Evolutionary conservation across 1,140 invertebrate genomes (phyloP).

Genomic region (Copidosoma floridanum): DNA sequence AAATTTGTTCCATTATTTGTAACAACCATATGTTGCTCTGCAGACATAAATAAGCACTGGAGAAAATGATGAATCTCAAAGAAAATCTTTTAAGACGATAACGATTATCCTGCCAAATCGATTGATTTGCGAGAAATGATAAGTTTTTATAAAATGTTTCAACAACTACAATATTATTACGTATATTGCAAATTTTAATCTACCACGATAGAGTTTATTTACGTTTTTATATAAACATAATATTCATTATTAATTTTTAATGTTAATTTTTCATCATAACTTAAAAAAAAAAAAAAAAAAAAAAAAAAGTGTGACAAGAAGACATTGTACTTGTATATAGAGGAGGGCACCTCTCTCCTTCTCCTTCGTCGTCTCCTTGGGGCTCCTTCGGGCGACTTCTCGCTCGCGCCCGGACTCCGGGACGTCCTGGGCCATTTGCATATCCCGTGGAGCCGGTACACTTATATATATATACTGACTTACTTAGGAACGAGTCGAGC

Average conservation of each 20-base stretch:
- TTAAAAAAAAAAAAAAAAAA: not conserved
- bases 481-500: too few relatives aligned
- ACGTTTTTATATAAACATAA: not conserved
- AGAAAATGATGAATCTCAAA: not conserved
- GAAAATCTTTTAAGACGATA: conserved; percentile 4
- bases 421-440: conserved; percentile 40
- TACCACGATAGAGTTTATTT: not conserved
- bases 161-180: not conserved
- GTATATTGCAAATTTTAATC: conserved; percentile 5
- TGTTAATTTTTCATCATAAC: not conserved
- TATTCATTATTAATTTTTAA: not conserved
- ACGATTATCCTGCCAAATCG: conserved; percentile 10
- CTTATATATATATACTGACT: too few relatives aligned
- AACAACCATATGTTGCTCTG: conserved; percentile 1
- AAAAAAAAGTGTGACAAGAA: conserved; percentile 22
- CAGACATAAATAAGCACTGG: conserved; percentile 17
- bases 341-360: too few relatives aligned
- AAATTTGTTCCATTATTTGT: conserved; percentile 13
- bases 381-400: not conserved
- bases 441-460: conserved; percentile 49
- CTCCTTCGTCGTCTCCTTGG: not conserved
- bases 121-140: conserved; percentile 2
- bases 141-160: conserved; percentile 10
- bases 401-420: conserved; percentile 22
- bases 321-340: too few relatives aligned